phyloP scores from a whole-genome alignment of 2,797 vertebrate genomes.

The Crypturellus tataupa region DNA sequence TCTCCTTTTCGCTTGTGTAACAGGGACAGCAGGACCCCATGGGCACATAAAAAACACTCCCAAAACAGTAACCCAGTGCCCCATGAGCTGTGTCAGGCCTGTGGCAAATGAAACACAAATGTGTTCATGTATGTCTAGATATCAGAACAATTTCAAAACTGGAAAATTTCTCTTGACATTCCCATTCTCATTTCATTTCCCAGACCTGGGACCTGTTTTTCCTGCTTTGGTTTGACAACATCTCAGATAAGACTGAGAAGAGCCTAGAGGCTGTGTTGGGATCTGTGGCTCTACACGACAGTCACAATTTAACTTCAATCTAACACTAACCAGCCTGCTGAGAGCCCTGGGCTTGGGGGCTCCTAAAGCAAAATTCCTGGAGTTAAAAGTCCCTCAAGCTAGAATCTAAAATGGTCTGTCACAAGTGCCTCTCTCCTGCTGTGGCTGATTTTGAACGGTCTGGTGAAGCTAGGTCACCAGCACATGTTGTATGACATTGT shows the following conservation, averaged over 20 bases:
- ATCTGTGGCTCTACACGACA: neutral
- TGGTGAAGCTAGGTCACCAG: neutral
- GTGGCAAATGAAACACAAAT: neutral
- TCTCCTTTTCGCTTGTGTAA: neutral
- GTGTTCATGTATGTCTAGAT: conserved; percentile 4
- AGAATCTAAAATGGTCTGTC: neutral
- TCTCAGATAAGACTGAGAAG: neutral
- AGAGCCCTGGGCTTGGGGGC: neutral
- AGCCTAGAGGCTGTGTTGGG: neutral
- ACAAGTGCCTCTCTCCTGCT: neutral
- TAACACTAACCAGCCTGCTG: neutral
- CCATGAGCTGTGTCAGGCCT: neutral
- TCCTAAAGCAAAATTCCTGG: neutral
- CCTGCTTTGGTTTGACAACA: neutral
- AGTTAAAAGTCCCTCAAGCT: neutral
- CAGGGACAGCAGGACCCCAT: neutral
- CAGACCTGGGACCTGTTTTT: neutral
- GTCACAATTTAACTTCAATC: neutral
- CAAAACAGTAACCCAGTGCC: neutral
- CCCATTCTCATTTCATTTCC: conserved; percentile 26
- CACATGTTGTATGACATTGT: accelerated
- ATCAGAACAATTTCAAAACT: neutral
- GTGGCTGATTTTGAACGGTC: neutral
- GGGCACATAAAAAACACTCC: neutral
- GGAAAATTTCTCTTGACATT: conserved; percentile 19